Percentiles rank a stretch among this genome's conserved stretches.
phyloP scores from a whole-genome alignment of 2,888 invertebrate genomes.

The Drosophila meridiana region DNA sequence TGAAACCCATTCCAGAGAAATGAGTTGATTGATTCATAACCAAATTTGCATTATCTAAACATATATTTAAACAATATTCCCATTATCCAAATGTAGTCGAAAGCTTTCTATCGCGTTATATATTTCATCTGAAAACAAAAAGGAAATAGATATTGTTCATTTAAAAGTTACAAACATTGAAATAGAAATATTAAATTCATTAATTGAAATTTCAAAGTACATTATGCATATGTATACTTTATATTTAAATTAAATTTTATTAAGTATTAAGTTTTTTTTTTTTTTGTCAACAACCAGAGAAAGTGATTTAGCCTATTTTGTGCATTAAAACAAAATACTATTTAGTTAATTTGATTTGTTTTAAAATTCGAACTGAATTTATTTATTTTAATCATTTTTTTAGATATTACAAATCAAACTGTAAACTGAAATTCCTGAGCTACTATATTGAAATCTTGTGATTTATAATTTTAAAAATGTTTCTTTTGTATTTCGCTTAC shows the following conservation, averaged over 20 bases:
- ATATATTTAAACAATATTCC: slow-evolving; percentile 27
- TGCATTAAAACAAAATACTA: slow-evolving; percentile 17
- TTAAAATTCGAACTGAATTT: slow-evolving; percentile 24
- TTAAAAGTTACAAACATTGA: background rate
- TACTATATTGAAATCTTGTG: slow-evolving; percentile 42
- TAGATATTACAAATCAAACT: slow-evolving; percentile 26
- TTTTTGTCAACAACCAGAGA: slow-evolving; percentile 16
- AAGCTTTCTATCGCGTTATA: slow-evolving; percentile 14
- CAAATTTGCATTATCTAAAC: slow-evolving; percentile 17
- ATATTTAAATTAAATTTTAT: slow-evolving; percentile 3
- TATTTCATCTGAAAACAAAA: slow-evolving; percentile 13
- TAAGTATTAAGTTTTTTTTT: slow-evolving; percentile 13
- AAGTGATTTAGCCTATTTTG: slow-evolving; percentile 50
- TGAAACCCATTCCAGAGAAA: slow-evolving; percentile 84
- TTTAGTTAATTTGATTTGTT: slow-evolving; percentile 27
- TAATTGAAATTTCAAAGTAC: slow-evolving; percentile 25
- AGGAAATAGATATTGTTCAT: background rate
- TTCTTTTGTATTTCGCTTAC: slow-evolving; percentile 18
- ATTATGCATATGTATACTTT: slow-evolving; percentile 40
- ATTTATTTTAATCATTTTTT: slow-evolving; percentile 14
- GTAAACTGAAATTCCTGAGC: slow-evolving; percentile 51
- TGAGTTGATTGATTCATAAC: slow-evolving; percentile 40
- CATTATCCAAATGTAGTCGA: slow-evolving; percentile 18
- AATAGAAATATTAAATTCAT: background rate
- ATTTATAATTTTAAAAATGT: slow-evolving; percentile 36